These are phyloP conservation scores for Meta bourneti DNA, from an alignment of 2,888 invertebrate genomes.

Conservation along the genomic window DNA sequence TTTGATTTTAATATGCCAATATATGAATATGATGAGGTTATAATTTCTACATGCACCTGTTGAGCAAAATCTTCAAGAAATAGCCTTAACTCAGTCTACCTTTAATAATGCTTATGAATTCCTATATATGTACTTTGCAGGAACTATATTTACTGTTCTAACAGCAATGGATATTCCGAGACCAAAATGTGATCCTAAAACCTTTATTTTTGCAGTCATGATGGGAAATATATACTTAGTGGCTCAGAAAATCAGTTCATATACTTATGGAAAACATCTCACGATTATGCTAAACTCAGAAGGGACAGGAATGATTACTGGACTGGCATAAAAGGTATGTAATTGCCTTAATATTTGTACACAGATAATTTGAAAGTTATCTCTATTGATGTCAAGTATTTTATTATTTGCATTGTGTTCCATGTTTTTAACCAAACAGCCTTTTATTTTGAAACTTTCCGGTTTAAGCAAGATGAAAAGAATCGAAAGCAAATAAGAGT, in stretches of 20 bases:
- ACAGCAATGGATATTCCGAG: too few relatives aligned
- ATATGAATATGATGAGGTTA: too few relatives aligned
- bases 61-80: too few relatives aligned
- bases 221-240: conserved; percentile 97
- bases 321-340: conserved; percentile 91
- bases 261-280: conserved; percentile 98
- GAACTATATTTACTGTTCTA: neutral
- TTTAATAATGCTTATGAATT: neutral
- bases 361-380: neutral
- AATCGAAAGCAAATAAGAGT: too few relatives aligned
- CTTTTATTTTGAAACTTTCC: neutral
- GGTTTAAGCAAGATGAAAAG: too few relatives aligned
- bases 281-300: conserved; percentile 96
- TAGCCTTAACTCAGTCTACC: neutral
- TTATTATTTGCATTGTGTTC: neutral
- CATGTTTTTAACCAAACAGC: neutral
- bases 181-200: neutral
- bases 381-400: neutral
- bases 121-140: neutral
- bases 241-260: conserved; percentile 98
- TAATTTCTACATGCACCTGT: too few relatives aligned
- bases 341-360: neutral
- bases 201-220: conserved; percentile 83
- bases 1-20: too few relatives aligned
- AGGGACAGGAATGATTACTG: conserved; percentile 98